Evolutionary conservation across 2,888 invertebrate species (phyloP), one percentile per base, ranked within the genome.

Genomic region (Zootermopsis nevadensis): DNA sequence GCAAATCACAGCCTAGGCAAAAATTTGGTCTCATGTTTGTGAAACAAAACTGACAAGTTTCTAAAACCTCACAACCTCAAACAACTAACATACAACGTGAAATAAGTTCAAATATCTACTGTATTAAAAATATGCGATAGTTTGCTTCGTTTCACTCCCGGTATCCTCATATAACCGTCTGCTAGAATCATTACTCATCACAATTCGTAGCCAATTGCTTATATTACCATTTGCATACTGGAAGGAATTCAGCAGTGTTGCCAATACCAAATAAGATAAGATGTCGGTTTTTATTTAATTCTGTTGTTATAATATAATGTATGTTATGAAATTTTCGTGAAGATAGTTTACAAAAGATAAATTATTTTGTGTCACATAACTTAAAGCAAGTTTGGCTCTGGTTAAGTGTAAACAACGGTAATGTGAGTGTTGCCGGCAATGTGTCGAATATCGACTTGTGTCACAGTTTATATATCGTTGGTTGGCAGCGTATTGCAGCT

Each of bases 161-260:
- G 33, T n/a, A 4, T 38, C 74, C 74, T 74, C n/a, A n/a, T 8
- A n/a, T 3, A 74, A 35, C 24, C 38, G 24, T 74, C 74, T 74
- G 27, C 38, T 38, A 24, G 2, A 38, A 3, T 42, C n/a, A 42
- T 74, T n/a, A 38, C 38, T 74, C 38, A n/a, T 74, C 38, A 74
- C 38, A 74, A 38, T 74, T 74, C 74, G 38, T 42, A 22, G 42
- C 38, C 72, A 72, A 72, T 38, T 42, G 74, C 74, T 38, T 38
- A n/a, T n/a, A n/a, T 42, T 35, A n/a, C 38, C 72, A 72, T 35
- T 38, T 42, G 74, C 74, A 74, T 38, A n/a, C 38, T n/a, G 24
- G 19, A 8, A n/a, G 74, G 74, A 74, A 74, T 74, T 38, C 38
- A 35, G 15, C 74, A 74, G 74, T 22, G 74, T 3, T 38, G 24